phyloP scores from a whole-genome alignment of 2,797 vertebrate species.

The Gadopsis bispinosus region DNA sequence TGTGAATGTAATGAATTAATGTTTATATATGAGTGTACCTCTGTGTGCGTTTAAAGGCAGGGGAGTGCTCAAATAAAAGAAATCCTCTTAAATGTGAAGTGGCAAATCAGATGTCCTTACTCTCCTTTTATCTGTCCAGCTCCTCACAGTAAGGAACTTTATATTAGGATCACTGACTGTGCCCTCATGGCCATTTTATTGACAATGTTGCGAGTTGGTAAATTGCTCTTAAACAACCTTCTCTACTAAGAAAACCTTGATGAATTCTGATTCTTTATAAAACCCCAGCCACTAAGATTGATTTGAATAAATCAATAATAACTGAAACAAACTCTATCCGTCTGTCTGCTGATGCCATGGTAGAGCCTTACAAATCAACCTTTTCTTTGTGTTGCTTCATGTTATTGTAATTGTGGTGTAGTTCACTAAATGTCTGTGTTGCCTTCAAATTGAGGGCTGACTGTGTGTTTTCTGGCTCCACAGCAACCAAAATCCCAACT shows the following conservation, averaged over 20 bases:
- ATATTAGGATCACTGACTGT: neutral
- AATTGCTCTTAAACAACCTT: constrained; percentile 30
- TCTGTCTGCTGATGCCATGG: constrained; percentile 1
- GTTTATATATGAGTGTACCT: constrained; percentile 9
- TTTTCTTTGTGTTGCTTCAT: neutral
- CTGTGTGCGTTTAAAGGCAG: neutral
- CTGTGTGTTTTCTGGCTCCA: constrained; percentile 39
- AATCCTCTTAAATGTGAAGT: constrained; percentile 31
- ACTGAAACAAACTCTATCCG: neutral
- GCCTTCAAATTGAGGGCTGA: neutral
- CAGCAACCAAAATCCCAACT: constrained; percentile 89
- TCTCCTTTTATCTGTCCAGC: constrained; percentile 17
- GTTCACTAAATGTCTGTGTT: neutral
- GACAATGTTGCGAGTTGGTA: constrained; percentile 2
- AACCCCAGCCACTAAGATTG: neutral
- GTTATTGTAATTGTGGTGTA: neutral
- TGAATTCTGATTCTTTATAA: constrained; percentile 11
- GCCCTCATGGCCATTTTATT: constrained; percentile 4
- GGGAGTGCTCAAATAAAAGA: constrained; percentile 10
- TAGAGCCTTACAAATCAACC: neutral
- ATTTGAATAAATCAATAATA: constrained; percentile 17
- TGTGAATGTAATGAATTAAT: constrained; percentile 13
- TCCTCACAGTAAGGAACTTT: constrained; percentile 1
- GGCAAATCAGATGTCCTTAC: constrained; percentile 16
- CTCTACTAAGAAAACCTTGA: constrained; percentile 8